Conservation (phyloP, 1,140 invertebrate species). For the Microplitis mediator region DNA sequence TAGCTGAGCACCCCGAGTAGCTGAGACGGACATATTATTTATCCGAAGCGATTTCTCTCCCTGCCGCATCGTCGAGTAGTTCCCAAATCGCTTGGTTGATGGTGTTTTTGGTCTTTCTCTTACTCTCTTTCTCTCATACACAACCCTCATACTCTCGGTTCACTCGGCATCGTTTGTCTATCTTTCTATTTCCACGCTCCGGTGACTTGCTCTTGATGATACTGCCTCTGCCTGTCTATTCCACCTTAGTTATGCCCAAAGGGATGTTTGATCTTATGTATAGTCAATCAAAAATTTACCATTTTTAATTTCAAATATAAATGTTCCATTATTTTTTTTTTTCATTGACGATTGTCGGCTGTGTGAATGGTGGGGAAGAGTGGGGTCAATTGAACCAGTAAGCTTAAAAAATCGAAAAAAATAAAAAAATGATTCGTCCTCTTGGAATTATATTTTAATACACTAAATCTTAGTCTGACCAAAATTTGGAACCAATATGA, state of each 20-base stretch:
- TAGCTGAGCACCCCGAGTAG: slow-evolving; percentile 38
- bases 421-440: no score
- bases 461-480: no score
- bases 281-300: not conserved
- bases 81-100: not conserved
- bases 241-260: not conserved
- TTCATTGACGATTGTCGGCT: no score
- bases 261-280: not conserved
- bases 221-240: not conserved
- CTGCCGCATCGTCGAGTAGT: slow-evolving; percentile 14
- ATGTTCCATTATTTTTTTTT: no score
- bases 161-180: slow-evolving; percentile 50
- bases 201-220: slow-evolving; percentile 35
- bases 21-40: slow-evolving; percentile 60
- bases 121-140: slow-evolving; percentile 11
- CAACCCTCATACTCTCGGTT: slow-evolving; percentile 45
- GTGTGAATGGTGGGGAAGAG: no score
- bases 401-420: no score
- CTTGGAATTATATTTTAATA: no score
- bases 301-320: no score
- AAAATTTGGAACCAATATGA: no score
- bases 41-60: slow-evolving; percentile 35
- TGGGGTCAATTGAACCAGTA: no score
- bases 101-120: not conserved
- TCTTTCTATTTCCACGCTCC: slow-evolving; percentile 48